phyloP scores from a whole-genome alignment of 2,113 vertebrate species.

The Tychaedon coryphoeus region DNA sequence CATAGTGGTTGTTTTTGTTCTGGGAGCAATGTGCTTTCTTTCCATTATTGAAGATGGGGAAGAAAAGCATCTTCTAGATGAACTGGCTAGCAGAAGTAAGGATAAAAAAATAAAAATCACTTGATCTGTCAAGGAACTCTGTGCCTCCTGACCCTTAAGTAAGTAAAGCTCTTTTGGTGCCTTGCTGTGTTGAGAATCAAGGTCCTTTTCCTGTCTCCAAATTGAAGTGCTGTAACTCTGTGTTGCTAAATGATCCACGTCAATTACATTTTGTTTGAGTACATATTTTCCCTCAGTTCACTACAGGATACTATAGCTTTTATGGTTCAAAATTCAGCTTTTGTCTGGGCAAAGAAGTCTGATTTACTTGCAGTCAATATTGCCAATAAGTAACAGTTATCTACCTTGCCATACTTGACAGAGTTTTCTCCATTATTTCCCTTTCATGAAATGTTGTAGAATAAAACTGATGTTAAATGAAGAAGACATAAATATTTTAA shows the following conservation, averaged over 20 bases:
- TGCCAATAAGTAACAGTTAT: background rate
- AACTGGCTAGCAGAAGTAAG: background rate
- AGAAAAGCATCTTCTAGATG: background rate
- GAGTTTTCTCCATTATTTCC: background rate
- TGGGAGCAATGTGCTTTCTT: background rate
- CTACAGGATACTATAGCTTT: background rate
- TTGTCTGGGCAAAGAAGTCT: background rate
- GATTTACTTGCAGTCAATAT: background rate
- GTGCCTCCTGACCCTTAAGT: background rate
- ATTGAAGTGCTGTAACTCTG: background rate
- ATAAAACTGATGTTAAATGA: background rate
- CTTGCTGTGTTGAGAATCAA: background rate
- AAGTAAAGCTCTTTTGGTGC: background rate
- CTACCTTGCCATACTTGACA: background rate
- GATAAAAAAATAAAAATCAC: background rate
- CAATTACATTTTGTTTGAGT: background rate
- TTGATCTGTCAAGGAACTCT: background rate
- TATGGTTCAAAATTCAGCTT: background rate
- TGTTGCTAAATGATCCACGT: background rate
- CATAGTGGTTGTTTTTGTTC: background rate
- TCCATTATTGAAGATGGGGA: background rate
- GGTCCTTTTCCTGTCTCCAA: background rate
- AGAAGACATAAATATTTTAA: background rate
- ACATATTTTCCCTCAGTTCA: background rate
- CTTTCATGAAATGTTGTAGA: background rate